These are phyloP conservation scores for Ridgeia piscesae DNA, from an alignment of 1,140 invertebrate species.

Conservation along the genomic window DNA sequence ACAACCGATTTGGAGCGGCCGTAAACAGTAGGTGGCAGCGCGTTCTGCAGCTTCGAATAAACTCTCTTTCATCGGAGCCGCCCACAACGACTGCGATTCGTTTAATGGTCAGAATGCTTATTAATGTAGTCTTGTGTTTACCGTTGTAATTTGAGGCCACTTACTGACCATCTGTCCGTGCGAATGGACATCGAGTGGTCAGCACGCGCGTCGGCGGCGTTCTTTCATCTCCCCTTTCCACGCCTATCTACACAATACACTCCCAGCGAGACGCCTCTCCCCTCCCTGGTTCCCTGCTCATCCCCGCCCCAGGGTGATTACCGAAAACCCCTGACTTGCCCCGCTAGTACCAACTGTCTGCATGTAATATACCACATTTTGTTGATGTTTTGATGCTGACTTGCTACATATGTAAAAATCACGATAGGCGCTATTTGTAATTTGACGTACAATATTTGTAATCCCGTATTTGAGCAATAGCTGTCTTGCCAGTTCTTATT, in stretches of 20 bases:
- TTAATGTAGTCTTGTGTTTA: not conserved
- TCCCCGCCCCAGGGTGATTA: not conserved
- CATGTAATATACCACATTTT: too few relatives aligned
- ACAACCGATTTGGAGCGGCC: not conserved
- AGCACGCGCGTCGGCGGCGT: not conserved
- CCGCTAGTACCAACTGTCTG: too few relatives aligned
- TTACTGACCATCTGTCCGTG: not conserved
- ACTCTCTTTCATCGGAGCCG: not conserved
- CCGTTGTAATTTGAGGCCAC: conserved; percentile 3
- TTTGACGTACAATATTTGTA: too few relatives aligned
- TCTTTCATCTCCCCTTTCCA: not conserved
- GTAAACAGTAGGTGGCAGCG: not conserved
- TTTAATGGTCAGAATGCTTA: not conserved
- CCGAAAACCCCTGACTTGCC: too few relatives aligned
- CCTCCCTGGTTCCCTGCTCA: not conserved
- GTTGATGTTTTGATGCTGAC: too few relatives aligned
- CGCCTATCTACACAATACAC: not conserved
- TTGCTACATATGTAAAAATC: too few relatives aligned
- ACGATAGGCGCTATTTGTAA: too few relatives aligned
- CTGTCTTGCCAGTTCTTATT: too few relatives aligned
- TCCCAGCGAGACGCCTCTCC: not conserved
- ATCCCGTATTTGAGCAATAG: too few relatives aligned
- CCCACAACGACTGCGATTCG: not conserved
- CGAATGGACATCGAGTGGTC: not conserved
- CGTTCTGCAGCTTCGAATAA: not conserved